These are phyloP conservation scores for Denticeps clupeoides DNA, from an alignment of 2,797 vertebrate genomes.

Conservation along the genomic window DNA sequence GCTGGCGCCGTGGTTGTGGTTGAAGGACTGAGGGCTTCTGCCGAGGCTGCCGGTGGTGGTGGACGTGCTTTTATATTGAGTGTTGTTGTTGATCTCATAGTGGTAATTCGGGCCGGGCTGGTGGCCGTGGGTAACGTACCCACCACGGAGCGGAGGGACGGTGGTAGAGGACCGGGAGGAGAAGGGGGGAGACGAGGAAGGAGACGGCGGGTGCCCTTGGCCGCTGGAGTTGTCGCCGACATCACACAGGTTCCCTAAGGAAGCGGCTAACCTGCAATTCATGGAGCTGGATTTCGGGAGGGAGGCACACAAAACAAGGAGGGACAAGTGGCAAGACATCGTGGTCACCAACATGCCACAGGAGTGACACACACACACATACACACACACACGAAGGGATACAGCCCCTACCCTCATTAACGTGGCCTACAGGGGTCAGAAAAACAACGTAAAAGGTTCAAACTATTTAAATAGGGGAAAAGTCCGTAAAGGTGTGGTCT, in stretches of 20 bases:
- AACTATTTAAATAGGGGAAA: too few species aligned
- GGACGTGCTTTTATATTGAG: conserved; percentile 43
- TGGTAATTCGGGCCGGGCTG: conserved; percentile 46
- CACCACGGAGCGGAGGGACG: conserved; percentile 36
- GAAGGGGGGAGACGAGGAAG: conserved; percentile 33
- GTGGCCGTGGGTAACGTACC: conserved; percentile 52
- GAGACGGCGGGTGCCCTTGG: conserved; percentile 36
- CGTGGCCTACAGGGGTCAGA: too few species aligned
- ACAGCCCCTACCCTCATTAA: too few species aligned
- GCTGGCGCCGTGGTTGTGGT: conserved; percentile 13
- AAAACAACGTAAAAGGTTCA: too few species aligned
- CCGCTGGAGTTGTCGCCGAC: conserved; percentile 57
- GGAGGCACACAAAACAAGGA: conserved; percentile 42
- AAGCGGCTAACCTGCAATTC: conserved; percentile 83
- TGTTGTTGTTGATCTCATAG: conserved; percentile 82
- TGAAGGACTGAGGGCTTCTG: conserved; percentile 12
- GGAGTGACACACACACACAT: conserved; percentile 4
- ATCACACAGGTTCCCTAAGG: conserved; percentile 78
- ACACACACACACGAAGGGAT: not conserved
- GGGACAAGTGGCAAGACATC: conserved; percentile 15
- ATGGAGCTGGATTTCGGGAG: conserved; percentile 57
- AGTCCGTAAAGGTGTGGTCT: too few species aligned
- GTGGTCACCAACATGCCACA: too few species aligned
- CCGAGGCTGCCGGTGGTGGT: conserved; percentile 3
- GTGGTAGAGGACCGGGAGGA: conserved; percentile 33